These are phyloP conservation scores for Andrena dorsata DNA, from an alignment of 2,888 invertebrate species.

Conservation along the genomic window DNA sequence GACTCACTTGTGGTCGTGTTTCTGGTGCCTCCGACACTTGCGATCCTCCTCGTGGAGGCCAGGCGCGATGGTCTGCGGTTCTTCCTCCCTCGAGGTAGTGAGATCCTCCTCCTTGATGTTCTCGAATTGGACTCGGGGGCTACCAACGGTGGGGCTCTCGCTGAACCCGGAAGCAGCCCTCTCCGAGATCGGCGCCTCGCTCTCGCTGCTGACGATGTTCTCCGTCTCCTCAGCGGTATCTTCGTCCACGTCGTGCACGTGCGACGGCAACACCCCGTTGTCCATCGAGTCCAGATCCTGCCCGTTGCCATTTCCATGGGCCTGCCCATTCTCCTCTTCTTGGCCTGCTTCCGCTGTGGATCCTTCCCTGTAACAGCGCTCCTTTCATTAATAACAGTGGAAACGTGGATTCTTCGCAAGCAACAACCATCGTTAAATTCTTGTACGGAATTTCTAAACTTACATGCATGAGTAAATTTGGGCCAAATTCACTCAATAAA, in stretches of 20 bases:
- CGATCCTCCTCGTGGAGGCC: conserved; percentile 78
- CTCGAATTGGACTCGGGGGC: conserved; percentile 82
- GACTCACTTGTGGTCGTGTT: conserved; percentile 82
- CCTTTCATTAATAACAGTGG: background rate
- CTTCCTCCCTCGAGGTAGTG: conserved; percentile 60
- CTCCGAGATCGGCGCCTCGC: conserved; percentile 82
- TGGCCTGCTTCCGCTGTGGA: conserved; percentile 79
- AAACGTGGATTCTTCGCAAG: too few species aligned
- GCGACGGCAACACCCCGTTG: conserved; percentile 72
- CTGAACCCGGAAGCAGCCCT: conserved; percentile 80
- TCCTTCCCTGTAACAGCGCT: conserved; percentile 78
- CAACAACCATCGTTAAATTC: background rate
- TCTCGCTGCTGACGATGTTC: conserved; percentile 75
- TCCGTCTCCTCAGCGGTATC: conserved; percentile 68
- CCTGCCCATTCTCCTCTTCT: conserved; percentile 77
- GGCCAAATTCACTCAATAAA: too few species aligned
- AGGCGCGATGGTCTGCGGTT: conserved; percentile 1
- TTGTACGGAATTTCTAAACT: too few species aligned
- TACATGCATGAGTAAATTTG: too few species aligned
- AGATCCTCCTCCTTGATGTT: conserved; percentile 81
- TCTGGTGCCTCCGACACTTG: conserved; percentile 81
- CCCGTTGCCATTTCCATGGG: conserved; percentile 54
- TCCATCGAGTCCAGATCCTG: conserved; percentile 73
- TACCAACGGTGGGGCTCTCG: conserved; percentile 78
- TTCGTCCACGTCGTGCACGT: conserved; percentile 55